These are phyloP conservation scores for Artibeus jamaicensis DNA, from an alignment of 2,797 vertebrate genomes.

Conservation along the genomic window DNA sequence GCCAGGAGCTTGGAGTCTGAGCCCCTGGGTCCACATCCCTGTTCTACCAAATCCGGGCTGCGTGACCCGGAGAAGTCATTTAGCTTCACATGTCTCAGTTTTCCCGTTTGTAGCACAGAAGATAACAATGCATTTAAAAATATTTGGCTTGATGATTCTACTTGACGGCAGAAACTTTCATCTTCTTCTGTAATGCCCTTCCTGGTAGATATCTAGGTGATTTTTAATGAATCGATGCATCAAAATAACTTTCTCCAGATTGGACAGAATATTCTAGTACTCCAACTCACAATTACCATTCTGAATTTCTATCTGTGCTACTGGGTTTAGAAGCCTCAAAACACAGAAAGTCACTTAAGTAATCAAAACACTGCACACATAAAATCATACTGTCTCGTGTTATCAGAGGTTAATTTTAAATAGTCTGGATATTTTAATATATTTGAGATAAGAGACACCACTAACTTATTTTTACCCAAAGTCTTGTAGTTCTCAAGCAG, in stretches of 20 bases:
- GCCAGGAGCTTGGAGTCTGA: neutral
- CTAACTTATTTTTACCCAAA: conserved; percentile 76
- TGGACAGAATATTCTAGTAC: neutral
- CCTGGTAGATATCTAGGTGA: neutral
- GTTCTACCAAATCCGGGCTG: neutral
- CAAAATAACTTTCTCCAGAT: conserved; percentile 3
- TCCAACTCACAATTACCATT: neutral
- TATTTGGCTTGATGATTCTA: neutral
- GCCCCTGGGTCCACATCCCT: neutral
- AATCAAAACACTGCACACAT: conserved; percentile 19
- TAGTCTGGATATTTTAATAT: conserved; percentile 62
- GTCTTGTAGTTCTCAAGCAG: conserved; percentile 71
- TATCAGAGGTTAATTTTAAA: conserved; percentile 56
- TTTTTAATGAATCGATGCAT: neutral
- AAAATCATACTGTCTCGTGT: neutral
- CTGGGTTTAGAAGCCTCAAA: neutral
- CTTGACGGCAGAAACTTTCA: neutral
- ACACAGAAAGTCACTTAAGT: conserved; percentile 23
- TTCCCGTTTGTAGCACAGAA: neutral
- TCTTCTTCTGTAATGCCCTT: neutral
- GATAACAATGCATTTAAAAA: neutral
- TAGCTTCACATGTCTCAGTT: neutral
- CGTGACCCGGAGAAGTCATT: neutral
- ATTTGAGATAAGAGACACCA: conserved; percentile 61
- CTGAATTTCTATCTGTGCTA: neutral